Conservation (phyloP, 2,113 vertebrate genomes). For the Pseudorasbora parva region DNA sequence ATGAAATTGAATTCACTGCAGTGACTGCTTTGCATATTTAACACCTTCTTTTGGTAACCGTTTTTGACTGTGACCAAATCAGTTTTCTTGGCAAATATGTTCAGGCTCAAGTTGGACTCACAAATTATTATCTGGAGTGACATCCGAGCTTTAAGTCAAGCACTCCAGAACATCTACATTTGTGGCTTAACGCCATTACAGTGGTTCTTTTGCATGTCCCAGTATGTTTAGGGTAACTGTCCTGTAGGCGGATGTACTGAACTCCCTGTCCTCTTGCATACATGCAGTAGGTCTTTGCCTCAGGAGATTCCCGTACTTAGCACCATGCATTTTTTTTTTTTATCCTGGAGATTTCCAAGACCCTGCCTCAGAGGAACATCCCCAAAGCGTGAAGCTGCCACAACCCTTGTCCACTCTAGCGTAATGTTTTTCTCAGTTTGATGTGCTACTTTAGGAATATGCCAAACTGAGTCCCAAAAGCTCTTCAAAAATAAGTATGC, state of each 20-base stretch:
- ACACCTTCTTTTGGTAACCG: background rate
- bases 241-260: background rate
- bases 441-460: conserved; percentile 7
- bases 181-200: background rate
- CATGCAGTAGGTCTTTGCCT: conserved; percentile 8
- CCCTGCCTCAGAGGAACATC: background rate
- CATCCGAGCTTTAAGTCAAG: conserved; percentile 5
- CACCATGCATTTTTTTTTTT: conserved; percentile 15
- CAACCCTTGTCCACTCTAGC: conserved; percentile 12
- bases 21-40: background rate
- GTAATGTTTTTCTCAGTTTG: background rate
- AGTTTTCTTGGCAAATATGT: background rate
- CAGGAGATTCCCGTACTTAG: conserved; percentile 4
- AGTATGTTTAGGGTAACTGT: conserved; percentile 11
- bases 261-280: conserved; percentile 35
- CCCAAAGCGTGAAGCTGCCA: conserved; percentile 24
- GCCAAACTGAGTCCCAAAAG: conserved; percentile 10
- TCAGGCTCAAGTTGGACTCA: background rate
- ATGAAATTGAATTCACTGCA: background rate
- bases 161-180: conserved; percentile 1
- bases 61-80: background rate
- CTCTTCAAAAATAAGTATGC: background rate
- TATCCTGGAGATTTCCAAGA: conserved; percentile 19
- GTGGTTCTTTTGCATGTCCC: background rate
- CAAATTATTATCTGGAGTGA: background rate